Conservation (phyloP, 1,140 invertebrate species). For the Heliconius congener region DNA sequence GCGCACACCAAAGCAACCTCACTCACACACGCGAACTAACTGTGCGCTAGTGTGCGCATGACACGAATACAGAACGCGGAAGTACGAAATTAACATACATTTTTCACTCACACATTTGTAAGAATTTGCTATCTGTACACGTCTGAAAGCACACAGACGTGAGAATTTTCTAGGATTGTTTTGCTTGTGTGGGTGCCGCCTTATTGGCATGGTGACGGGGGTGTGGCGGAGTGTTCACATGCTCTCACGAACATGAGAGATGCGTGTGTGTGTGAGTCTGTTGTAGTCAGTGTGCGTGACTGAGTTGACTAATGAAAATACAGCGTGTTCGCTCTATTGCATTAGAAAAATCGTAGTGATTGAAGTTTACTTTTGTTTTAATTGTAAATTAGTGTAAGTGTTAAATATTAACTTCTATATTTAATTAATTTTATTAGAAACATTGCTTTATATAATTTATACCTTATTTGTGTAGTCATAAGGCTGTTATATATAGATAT, state of each 20-base stretch:
- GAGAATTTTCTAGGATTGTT: slow-evolving; percentile 53
- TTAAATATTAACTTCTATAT: neutral
- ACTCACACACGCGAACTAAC: slow-evolving; percentile 31
- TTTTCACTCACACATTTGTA: slow-evolving; percentile 54
- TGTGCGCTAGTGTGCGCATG: slow-evolving; percentile 49
- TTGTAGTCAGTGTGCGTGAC: slow-evolving; percentile 52
- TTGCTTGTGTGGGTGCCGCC: slow-evolving; percentile 62
- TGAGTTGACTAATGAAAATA: slow-evolving; percentile 55
- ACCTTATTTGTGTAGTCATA: neutral
- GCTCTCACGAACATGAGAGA: slow-evolving; percentile 54
- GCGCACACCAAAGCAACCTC: slow-evolving; percentile 44
- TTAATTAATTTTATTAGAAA: neutral
- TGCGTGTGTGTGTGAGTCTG: slow-evolving; percentile 47
- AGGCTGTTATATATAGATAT: neutral
- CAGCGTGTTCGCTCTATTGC: slow-evolving; percentile 40
- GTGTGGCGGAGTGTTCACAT: slow-evolving; percentile 58
- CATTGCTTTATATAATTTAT: too few species aligned
- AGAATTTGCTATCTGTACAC: slow-evolving; percentile 38
- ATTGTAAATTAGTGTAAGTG: neutral
- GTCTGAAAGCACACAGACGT: slow-evolving; percentile 54
- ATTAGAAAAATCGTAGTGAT: neutral
- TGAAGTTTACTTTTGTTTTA: neutral
- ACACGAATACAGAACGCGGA: slow-evolving; percentile 71
- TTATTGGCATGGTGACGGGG: slow-evolving; percentile 57
- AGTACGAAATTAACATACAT: slow-evolving; percentile 73